These are phyloP conservation scores for Otolemur crassicaudatus DNA, from an alignment of 2,797 vertebrate genomes.

Conservation along the genomic window DNA sequence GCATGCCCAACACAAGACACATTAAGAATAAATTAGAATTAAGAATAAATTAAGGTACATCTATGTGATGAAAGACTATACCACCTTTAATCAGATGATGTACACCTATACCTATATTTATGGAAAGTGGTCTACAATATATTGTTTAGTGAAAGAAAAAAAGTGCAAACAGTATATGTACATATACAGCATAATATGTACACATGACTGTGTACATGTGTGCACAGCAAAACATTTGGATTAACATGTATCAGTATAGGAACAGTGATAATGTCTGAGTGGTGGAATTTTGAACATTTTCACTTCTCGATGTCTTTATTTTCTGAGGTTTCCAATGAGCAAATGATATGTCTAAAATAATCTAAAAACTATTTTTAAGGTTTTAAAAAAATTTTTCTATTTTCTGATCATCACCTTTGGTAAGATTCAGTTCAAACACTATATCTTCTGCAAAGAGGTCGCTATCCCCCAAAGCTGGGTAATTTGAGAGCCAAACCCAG, in stretches of 20 bases:
- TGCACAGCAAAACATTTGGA: not conserved
- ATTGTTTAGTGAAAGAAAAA: not conserved
- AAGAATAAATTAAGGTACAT: not conserved
- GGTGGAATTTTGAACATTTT: slow-evolving; percentile 28
- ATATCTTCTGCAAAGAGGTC: not conserved
- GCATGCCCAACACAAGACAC: not conserved
- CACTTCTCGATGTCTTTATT: slow-evolving; percentile 10
- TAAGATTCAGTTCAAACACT: not conserved
- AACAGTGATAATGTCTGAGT: not conserved
- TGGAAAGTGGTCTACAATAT: not conserved
- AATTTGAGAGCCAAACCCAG: not conserved
- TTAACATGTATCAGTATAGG: not conserved
- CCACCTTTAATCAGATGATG: not conserved
- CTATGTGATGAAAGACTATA: not conserved
- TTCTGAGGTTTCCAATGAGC: slow-evolving; percentile 35
- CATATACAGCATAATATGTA: not conserved
- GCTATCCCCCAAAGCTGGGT: not conserved
- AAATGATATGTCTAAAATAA: slow-evolving; percentile 21
- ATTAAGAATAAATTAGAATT: no score
- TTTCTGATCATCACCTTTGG: slow-evolving; percentile 1
- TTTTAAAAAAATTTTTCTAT: not conserved
- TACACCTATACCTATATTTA: not conserved
- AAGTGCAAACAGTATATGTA: not conserved
- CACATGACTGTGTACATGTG: not conserved
- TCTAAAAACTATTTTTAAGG: not conserved